Evolutionary conservation across 2,113 vertebrate species (phyloP).

Genomic region (Mustelus asterias): DNA sequence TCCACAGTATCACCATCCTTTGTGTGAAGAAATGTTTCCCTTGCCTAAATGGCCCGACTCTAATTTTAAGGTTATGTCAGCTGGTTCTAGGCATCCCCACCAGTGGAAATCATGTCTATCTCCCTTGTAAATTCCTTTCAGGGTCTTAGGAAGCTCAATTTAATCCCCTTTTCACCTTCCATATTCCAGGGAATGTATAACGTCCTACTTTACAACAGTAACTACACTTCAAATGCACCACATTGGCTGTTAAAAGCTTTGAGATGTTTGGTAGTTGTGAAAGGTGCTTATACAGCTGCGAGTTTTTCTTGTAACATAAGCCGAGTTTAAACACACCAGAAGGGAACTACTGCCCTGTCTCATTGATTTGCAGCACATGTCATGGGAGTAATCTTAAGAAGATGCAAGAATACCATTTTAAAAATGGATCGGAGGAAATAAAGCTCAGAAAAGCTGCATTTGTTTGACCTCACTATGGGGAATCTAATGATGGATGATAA

Average conservation of each 20-base stretch:
- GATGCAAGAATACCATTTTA: not conserved
- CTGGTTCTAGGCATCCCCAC: not conserved
- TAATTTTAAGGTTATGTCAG: not conserved
- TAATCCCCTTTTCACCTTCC: not conserved
- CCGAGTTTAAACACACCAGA: not conserved
- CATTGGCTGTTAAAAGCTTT: no score
- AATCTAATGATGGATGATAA: not conserved
- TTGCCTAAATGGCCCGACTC: no score
- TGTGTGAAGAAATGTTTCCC: no score
- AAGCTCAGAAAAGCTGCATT: not conserved
- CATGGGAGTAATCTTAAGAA: not conserved
- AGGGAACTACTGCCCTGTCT: not conserved
- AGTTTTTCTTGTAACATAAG: not conserved
- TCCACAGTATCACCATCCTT: no score
- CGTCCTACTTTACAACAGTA: no score
- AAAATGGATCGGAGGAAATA: not conserved
- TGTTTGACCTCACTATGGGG: not conserved
- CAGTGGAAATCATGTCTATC: not conserved
- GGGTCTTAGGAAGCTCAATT: not conserved
- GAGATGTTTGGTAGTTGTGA: no score
- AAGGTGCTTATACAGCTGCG: no score
- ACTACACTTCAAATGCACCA: no score
- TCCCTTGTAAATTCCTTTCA: not conserved
- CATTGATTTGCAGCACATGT: not conserved
- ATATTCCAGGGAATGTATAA: not conserved